Base-by-base conservation (phyloP, 2,888 invertebrate species). In the Amiota communis region DNA sequence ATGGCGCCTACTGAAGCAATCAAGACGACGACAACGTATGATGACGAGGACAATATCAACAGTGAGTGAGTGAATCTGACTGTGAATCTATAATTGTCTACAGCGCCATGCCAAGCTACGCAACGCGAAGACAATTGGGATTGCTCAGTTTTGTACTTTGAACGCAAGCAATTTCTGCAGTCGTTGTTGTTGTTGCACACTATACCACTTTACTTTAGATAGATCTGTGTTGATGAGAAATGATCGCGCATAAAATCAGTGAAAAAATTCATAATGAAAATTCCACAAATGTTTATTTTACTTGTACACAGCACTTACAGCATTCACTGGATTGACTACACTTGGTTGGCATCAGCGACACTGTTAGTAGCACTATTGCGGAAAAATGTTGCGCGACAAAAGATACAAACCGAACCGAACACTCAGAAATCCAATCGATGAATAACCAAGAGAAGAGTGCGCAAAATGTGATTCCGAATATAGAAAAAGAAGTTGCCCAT, bases 401-500 rank as follows among this genome's bases (percentile, higher is more conserved):
- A 65, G 48, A 11, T 11, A 20, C 23, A 23, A 17, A 23, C 71
- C 81, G 78, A 80, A 84, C 83, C 75, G 84, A 51, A 70, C 78
- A 75, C 80, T 76, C 79, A 77, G 78, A 78, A 85, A 76, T 84
- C 76, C 78, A 76, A 53, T 74, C 46, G 72, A 74, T 71, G 76
- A 36, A 36, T 36, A 36, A 36, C 2, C 36, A 36, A 36, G 36
- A 36, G 36, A 36, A 36, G 36, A 78, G 78, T 78, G 76, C 76
- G 51, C 57, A 68, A 72, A 77, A 73, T 73, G 77, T 73, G 77
- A 75, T 72, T 73, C 75, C 77, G 77, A 77, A 77, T 74, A 74
- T 70, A 75, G 59, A 67, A 75, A 71, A 17, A 23, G 15, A 59
- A 59, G 59, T 20, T 20, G 17, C 17, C 36, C 36, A 36, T 20